These are phyloP conservation scores for Oncorhynchus gorbuscha DNA, from an alignment of 2,113 vertebrate species.

Conservation along the genomic window DNA sequence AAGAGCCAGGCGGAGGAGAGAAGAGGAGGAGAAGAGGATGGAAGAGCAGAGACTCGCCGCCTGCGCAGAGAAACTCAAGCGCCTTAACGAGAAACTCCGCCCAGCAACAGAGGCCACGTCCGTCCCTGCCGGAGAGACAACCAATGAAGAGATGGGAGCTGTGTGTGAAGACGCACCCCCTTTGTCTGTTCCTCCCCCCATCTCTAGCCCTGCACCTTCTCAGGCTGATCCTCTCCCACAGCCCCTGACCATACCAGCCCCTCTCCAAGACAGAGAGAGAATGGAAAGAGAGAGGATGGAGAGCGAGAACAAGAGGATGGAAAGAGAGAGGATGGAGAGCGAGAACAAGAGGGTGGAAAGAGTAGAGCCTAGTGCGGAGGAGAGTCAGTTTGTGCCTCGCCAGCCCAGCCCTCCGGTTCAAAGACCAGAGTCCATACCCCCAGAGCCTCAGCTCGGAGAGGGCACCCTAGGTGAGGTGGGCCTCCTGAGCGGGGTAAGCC, in stretches of 20 bases:
- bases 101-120: slow-evolving; percentile 51
- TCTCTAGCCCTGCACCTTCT: slow-evolving; percentile 45
- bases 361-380: slow-evolving; percentile 49
- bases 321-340: slow-evolving; percentile 8
- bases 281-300: slow-evolving; percentile 40
- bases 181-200: slow-evolving; percentile 26
- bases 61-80: slow-evolving; percentile 95
- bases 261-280: slow-evolving; percentile 47
- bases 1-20: slow-evolving; percentile 88
- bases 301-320: slow-evolving; percentile 18
- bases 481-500: slow-evolving; percentile 54
- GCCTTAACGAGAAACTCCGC: slow-evolving; percentile 92
- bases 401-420: slow-evolving; percentile 65
- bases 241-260: slow-evolving; percentile 26
- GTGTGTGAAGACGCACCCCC: slow-evolving; percentile 36
- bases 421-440: slow-evolving; percentile 39
- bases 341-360: slow-evolving; percentile 45
- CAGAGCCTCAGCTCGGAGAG: slow-evolving; percentile 59
- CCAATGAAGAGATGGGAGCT: slow-evolving; percentile 41
- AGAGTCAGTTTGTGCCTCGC: slow-evolving; percentile 49
- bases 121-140: slow-evolving; percentile 30
- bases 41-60: slow-evolving; percentile 95
- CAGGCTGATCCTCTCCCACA: slow-evolving; percentile 42
- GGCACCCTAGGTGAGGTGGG: slow-evolving; percentile 61
- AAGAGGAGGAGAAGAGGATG: slow-evolving; percentile 96